Evolutionary conservation across 64 coral and sea anemone genomes (phyloP).

Genomic region (Anthopleura sola): DNA sequence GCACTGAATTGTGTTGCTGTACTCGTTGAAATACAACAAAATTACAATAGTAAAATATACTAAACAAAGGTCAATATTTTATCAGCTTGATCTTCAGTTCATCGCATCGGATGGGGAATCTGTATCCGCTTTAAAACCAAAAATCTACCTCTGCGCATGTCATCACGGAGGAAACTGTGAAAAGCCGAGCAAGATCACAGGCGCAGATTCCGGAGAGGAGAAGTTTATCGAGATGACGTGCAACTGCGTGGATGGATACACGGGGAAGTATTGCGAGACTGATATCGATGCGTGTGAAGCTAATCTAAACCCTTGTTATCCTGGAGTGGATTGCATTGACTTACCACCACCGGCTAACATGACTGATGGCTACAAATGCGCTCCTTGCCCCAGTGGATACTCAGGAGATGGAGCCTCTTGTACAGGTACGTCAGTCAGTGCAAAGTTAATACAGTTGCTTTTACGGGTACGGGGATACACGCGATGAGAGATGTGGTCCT

Average conservation of each 20-base stretch:
- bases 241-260: constrained; percentile 14
- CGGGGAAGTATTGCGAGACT: constrained; percentile 9
- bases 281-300: constrained; percentile 37
- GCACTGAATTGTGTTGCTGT: too few species aligned
- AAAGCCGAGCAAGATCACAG: not conserved
- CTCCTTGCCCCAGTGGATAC: constrained; percentile 13
- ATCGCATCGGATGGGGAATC: not conserved
- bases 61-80: not conserved
- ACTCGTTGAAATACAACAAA: too few species aligned
- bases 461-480: too few species aligned
- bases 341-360: constrained; percentile 14
- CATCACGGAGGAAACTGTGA: constrained; percentile 20
- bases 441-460: too few species aligned
- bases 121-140: not conserved
- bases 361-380: constrained; percentile 26
- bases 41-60: too few species aligned
- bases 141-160: constrained; percentile 38
- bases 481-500: too few species aligned
- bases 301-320: constrained; percentile 33
- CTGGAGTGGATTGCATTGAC: constrained; percentile 18
- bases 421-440: not conserved
- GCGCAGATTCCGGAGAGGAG: not conserved
- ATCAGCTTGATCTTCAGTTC: not conserved
- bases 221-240: not conserved
- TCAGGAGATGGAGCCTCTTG: constrained; percentile 12